Percentiles rank a stretch among this genome's conserved stretches.
These are phyloP conservation scores for Luffia ferchaultella DNA, from an alignment of 2,888 invertebrate genomes.

Conservation along the genomic window DNA sequence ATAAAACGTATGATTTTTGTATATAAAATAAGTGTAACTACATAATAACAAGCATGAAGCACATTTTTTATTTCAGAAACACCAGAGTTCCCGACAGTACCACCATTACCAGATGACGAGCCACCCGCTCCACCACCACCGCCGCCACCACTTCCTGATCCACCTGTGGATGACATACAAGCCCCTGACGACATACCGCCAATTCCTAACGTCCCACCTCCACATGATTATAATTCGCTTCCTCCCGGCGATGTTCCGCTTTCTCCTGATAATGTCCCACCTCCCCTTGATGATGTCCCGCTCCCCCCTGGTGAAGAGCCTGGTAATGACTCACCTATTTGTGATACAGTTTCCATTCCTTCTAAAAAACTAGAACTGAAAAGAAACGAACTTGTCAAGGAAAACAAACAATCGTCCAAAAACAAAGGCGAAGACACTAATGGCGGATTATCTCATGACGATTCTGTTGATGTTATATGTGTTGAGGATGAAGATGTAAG, in stretches of 20 bases:
- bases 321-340: no score
- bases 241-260: background rate
- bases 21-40: no score
- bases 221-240: background rate
- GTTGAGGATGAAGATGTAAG: slow-evolving; percentile 12
- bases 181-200: background rate
- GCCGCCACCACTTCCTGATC: slow-evolving; percentile 13
- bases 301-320: no score
- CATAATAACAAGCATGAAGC: no score
- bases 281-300: no score
- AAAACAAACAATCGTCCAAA: background rate
- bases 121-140: slow-evolving; percentile 36
- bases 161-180: slow-evolving; percentile 13
- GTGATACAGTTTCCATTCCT: no score
- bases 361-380: no score
- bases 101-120: slow-evolving; percentile 52
- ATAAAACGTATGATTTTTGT: no score
- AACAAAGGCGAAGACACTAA: background rate
- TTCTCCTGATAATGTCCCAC: no score
- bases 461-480: background rate
- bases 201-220: background rate
- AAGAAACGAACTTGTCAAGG: no score
- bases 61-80: no score
- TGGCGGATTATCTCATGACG: background rate
- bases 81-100: slow-evolving; percentile 43